Evolutionary conservation across 2,797 vertebrate species (phyloP), one percentile per base, ranked within the genome.

Genomic region (Nasua narica): DNA sequence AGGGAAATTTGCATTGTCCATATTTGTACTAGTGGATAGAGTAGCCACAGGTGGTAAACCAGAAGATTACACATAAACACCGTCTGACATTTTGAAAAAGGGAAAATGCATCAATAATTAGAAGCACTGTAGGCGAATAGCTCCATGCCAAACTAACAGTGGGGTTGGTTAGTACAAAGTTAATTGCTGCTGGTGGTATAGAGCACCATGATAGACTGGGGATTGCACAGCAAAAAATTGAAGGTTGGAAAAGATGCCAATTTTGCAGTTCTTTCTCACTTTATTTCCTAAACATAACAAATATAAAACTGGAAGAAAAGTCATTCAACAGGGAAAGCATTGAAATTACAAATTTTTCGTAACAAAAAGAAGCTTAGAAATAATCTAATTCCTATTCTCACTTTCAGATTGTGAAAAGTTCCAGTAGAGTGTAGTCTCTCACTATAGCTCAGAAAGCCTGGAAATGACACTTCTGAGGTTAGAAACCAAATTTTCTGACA

Each of bases 31-130:
- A 60, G 27, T 70, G 96, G 81, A 96, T 85, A 93, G 56, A 96
- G 85, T 12, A 77, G 60, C 95, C 93, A 83, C 74, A 98, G 96
- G 95, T 93, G 87, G 88, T 35, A 90, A 98, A 95, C 94, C 16
- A 96, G 52, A 95, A 96, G 46, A 96, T 95, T 81, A 85, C 29
- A 92, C 91, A 88, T 95, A 97, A 97, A 95, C 95, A 92, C 25
- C 79, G 67, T 54, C 89, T 96, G 95, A 87, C 83, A 97, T 93
- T 87, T 62, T 94, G 87, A 84, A 97, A 96, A 97, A 82, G 43
- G 52, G 77, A 86, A 87, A 97, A 94, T 92, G 54, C 23, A 91
- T 91, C 72, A 77, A 95, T 96, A 97, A 96, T 98, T 98, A 97
- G 52, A 56, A 94, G 32, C 96, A 87, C 81, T 25, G 58, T 82